phyloP scores from a whole-genome alignment of 1,140 invertebrate species.

The Nasonia longicornis region DNA sequence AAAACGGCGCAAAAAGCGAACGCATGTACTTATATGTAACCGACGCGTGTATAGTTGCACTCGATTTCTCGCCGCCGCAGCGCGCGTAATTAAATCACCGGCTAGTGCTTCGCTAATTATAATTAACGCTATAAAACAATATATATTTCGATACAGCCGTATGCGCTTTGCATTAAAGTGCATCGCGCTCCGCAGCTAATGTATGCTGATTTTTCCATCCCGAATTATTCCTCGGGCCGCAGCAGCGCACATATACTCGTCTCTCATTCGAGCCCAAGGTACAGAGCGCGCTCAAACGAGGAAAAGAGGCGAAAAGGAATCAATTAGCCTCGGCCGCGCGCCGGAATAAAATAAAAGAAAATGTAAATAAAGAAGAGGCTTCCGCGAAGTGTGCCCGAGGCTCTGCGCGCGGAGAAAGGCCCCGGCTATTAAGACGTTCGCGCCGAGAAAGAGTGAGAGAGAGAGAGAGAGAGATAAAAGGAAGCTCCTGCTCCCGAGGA shows the following conservation, averaged over 20 bases:
- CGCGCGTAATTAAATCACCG: not conserved
- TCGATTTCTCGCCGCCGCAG: too few species aligned
- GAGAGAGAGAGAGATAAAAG: not conserved
- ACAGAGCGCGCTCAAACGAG: not conserved
- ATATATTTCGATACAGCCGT: not conserved
- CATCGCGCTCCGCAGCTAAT: too few species aligned
- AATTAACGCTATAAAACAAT: not conserved
- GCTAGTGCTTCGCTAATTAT: not conserved
- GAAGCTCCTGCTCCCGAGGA: slow-evolving; percentile 15
- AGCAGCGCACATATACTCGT: too few species aligned
- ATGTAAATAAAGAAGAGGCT: slow-evolving; percentile 43
- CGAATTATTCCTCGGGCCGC: too few species aligned
- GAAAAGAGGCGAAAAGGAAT: slow-evolving; percentile 34
- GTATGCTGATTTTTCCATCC: too few species aligned
- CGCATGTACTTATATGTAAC: too few species aligned
- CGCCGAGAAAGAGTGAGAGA: slow-evolving; percentile 61
- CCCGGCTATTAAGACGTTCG: slow-evolving; percentile 67
- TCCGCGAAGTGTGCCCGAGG: slow-evolving; percentile 30
- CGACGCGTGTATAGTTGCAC: too few species aligned
- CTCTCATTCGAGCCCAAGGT: too few species aligned
- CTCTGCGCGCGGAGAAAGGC: slow-evolving; percentile 50
- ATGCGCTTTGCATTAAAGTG: too few species aligned
- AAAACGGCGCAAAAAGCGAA: not conserved
- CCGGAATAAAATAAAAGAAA: slow-evolving; percentile 34
- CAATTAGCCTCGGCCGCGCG: slow-evolving; percentile 17